Conservation (phyloP, 2,113 vertebrate species). For the Ophiodon elongatus region DNA sequence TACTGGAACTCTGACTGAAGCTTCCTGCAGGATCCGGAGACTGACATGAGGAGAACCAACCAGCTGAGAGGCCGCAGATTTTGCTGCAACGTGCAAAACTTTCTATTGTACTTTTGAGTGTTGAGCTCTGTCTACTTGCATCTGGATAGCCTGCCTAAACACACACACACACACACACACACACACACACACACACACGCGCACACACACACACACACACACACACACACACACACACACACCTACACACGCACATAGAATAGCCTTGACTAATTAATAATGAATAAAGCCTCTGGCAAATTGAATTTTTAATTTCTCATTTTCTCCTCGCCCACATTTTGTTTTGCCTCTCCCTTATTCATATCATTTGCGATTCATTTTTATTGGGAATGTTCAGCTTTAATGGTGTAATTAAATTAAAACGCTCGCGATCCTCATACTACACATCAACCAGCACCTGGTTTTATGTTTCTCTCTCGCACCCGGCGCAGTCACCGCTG, state of each 20-base stretch:
- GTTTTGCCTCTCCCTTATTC: conserved; percentile 58
- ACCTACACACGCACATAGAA: conserved; percentile 26
- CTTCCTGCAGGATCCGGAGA: background rate
- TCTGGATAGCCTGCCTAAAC: conserved; percentile 31
- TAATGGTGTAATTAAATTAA: conserved; percentile 63
- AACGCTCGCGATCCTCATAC: conserved; percentile 37
- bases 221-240: conserved; percentile 15
- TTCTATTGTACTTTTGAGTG: conserved; percentile 14
- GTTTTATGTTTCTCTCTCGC: conserved; percentile 58
- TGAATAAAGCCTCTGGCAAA: conserved; percentile 81
- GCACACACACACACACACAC: conserved; percentile 8
- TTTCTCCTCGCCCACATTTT: conserved; percentile 60
- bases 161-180: conserved; percentile 29
- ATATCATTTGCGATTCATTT: conserved; percentile 64
- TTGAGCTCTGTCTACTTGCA: conserved; percentile 27
- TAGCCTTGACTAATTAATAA: conserved; percentile 80
- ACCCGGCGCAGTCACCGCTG: conserved; percentile 52
- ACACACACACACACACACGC: conserved; percentile 21
- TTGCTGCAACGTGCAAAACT: conserved; percentile 13
- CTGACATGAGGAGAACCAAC: background rate
- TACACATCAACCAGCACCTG: conserved; percentile 35
- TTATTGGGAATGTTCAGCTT: conserved; percentile 50
- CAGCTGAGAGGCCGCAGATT: background rate
- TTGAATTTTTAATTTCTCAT: conserved; percentile 78
- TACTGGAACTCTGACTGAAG: background rate